Conservation (phyloP, 2,113 vertebrate species). For the Urocynchramus pylzowi region DNA sequence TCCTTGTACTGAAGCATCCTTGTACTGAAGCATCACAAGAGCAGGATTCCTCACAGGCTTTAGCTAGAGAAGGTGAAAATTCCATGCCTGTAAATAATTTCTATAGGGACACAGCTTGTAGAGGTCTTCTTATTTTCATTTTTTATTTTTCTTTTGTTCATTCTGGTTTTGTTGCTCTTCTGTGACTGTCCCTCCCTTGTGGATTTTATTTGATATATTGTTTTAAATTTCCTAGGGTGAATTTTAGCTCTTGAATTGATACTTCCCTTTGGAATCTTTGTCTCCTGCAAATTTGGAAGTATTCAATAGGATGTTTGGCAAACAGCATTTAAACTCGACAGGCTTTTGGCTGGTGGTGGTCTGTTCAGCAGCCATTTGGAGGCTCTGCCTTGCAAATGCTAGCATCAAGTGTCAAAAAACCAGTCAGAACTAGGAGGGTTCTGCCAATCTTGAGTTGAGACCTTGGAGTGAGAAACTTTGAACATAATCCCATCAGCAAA, state of each 20-base stretch:
- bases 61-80: background rate
- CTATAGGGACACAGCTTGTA: background rate
- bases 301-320: background rate
- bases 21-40: constrained; percentile 5
- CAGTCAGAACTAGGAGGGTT: constrained; percentile 12
- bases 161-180: background rate
- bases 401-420: constrained; percentile 31
- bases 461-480: constrained; percentile 40
- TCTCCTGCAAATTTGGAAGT: background rate
- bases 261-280: background rate
- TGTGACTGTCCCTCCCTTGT: background rate
- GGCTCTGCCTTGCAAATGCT: constrained; percentile 32
- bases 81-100: background rate
- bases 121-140: background rate
- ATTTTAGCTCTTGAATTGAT: background rate
- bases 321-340: constrained; percentile 39
- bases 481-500: constrained; percentile 24
- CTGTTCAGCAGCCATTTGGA: constrained; percentile 3
- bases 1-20: background rate
- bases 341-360: constrained; percentile 1
- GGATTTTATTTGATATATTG: background rate
- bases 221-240: background rate
- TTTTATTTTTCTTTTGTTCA: background rate
- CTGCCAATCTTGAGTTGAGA: constrained; percentile 30
- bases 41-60: background rate